phyloP scores from a whole-genome alignment of 2,797 vertebrate genomes.

The Anguilla megastoma region DNA sequence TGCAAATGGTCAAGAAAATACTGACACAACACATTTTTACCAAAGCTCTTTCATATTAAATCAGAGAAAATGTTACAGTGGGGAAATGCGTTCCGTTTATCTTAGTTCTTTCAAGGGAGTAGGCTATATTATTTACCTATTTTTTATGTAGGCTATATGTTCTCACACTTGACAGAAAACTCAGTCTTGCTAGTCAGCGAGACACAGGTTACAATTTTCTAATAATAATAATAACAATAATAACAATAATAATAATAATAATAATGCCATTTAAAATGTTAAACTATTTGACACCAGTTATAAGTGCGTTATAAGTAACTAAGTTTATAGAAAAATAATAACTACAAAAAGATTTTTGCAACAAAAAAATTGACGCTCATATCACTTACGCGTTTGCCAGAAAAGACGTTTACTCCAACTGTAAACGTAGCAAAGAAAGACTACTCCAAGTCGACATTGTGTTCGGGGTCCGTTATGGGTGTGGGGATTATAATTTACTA shows the following conservation, averaged over 20 bases:
- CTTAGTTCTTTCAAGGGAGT: background rate
- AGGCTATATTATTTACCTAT: too few species aligned
- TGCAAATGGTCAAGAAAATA: background rate
- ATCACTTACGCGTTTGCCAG: background rate
- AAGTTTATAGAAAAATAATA: background rate
- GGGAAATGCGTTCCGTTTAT: background rate
- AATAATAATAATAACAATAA: too few species aligned
- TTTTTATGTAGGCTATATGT: too few species aligned
- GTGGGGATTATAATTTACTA: background rate
- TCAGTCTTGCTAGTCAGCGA: too few species aligned
- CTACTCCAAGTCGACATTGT: background rate
- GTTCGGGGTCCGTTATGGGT: background rate
- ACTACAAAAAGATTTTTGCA: background rate
- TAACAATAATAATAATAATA: too few species aligned
- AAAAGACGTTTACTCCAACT: background rate
- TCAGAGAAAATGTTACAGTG: background rate
- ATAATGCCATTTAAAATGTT: too few species aligned
- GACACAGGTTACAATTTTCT: too few species aligned
- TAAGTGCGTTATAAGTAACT: background rate
- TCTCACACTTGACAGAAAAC: too few species aligned
- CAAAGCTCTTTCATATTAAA: background rate
- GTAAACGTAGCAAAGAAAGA: background rate
- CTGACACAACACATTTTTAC: background rate
- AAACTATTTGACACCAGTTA: background rate
- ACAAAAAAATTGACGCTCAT: background rate